phyloP scores from a whole-genome alignment of 2,888 invertebrate genomes.

The Chymomyza caudatula region DNA sequence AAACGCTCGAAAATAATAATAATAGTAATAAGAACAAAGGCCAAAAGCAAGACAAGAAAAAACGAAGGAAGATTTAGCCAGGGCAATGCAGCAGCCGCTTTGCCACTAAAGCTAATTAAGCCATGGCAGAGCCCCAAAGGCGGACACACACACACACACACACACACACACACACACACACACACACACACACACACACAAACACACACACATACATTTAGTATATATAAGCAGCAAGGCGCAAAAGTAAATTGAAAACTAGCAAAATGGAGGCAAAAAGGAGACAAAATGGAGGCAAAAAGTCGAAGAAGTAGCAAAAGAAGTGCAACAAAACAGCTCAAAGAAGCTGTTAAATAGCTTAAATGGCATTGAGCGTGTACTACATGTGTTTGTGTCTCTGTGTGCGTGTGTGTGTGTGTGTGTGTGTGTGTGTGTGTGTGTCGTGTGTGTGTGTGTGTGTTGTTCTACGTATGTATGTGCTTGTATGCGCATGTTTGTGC shows the following conservation, averaged over 20 bases:
- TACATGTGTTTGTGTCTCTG: conserved; percentile 52
- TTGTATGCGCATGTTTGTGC: background rate
- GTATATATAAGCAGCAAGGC: conserved; percentile 34
- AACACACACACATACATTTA: too few species aligned
- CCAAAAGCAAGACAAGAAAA: conserved; percentile 7
- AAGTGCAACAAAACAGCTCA: background rate
- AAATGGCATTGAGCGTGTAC: conserved; percentile 59
- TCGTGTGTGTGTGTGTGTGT: conserved; percentile 5
- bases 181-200: conserved; percentile 2
- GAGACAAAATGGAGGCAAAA: conserved; percentile 22
- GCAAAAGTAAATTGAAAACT: conserved; percentile 56
- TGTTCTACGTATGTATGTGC: conserved; percentile 21
- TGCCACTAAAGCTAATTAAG: conserved; percentile 64
- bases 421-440: conserved; percentile 16
- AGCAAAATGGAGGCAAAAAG: conserved; percentile 48
- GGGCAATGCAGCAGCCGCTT: conserved; percentile 19
- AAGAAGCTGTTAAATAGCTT: conserved; percentile 33
- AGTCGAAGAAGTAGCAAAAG: conserved; percentile 40
- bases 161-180: conserved; percentile 4
- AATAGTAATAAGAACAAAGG: conserved; percentile 16
- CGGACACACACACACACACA: conserved; percentile 1
- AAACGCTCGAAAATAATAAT: conserved; percentile 62
- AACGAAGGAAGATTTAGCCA: conserved; percentile 37
- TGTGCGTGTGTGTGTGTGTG: background rate
- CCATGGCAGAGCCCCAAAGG: conserved; percentile 39